Percentiles rank a stretch among this genome's conserved stretches.
Conservation (phyloP, 2,888 invertebrate species). For the Pseudoips prasinana region DNA sequence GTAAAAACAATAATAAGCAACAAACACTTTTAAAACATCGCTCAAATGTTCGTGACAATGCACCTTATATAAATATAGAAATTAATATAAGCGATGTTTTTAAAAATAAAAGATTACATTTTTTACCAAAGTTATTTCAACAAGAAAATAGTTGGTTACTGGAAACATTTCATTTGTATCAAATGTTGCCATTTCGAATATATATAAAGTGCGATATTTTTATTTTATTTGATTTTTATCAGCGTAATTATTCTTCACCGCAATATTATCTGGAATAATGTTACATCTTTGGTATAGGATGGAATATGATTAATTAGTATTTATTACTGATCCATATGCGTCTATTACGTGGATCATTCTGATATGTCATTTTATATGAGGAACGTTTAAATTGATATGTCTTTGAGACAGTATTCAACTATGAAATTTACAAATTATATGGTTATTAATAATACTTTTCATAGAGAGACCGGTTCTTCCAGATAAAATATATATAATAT, state of each 20-base stretch:
- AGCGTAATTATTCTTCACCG: too few species aligned
- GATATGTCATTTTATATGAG: constrained; percentile 16
- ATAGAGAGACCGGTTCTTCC: too few species aligned
- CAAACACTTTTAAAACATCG: constrained; percentile 23
- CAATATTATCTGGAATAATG: too few species aligned
- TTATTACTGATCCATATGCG: too few species aligned
- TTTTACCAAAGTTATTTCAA: constrained; percentile 16
- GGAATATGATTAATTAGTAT: too few species aligned
- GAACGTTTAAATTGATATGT: constrained; percentile 27
- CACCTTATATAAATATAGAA: neutral
- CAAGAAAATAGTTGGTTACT: constrained; percentile 23
- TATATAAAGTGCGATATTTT: neutral
- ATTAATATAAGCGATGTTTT: constrained; percentile 23
- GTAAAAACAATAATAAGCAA: constrained; percentile 26
- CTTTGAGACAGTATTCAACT: constrained; percentile 5
- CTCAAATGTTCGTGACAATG: constrained; percentile 4
- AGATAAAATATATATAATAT: too few species aligned
- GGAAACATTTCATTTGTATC: constrained; percentile 13
- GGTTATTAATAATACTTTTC: too few species aligned
- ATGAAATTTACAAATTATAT: too few species aligned
- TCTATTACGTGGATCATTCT: constrained; percentile 3
- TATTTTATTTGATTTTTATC: too few species aligned
- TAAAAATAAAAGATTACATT: constrained; percentile 13
- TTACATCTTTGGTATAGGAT: too few species aligned
- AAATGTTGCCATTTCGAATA: constrained; percentile 31